A percentile compares a stretch with the other conserved stretches of the same genome.
phyloP scores from a whole-genome alignment of 2,113 vertebrate species.

The Mormyrus lacerda region DNA sequence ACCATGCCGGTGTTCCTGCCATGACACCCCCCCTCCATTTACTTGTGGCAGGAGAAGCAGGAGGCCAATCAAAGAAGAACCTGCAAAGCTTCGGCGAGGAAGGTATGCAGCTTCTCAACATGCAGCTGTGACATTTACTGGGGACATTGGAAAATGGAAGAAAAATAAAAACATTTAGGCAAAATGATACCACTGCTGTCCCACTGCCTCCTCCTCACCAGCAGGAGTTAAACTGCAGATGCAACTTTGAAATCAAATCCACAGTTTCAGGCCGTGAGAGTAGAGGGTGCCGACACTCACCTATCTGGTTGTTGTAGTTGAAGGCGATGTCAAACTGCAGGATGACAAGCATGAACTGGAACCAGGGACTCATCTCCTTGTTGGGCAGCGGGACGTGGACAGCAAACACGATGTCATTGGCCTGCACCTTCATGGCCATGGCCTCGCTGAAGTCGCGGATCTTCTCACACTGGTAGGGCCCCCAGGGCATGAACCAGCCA shows the following conservation, averaged over 20 bases:
- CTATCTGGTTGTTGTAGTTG: slow-evolving; percentile 83
- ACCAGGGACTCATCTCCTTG: slow-evolving; percentile 97
- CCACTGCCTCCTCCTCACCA: neutral
- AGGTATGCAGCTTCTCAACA: neutral
- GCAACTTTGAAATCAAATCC: neutral
- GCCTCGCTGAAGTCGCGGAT: slow-evolving; percentile 82
- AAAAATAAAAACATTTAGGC: neutral
- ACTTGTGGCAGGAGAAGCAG: neutral
- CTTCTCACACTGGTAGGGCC: slow-evolving; percentile 75
- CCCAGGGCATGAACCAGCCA: slow-evolving; percentile 92
- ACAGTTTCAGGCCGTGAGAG: neutral
- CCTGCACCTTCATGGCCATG: slow-evolving; percentile 74
- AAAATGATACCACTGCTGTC: neutral
- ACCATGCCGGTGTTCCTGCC: neutral
- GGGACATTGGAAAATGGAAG: neutral
- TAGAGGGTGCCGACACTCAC: slow-evolving; percentile 56
- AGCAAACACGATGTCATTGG: slow-evolving; percentile 91
- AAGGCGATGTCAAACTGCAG: slow-evolving; percentile 92
- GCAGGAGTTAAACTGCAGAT: neutral
- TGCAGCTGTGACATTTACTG: neutral
- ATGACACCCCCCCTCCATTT: neutral
- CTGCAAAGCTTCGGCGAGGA: neutral
- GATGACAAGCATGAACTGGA: slow-evolving; percentile 95
- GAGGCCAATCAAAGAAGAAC: neutral
- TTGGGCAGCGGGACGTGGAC: slow-evolving; percentile 75